Percentiles rank a stretch among this genome's conserved stretches.
Evolutionary conservation across 2,797 vertebrate species (phyloP).

Genomic region (Melopsittacus undulatus): DNA sequence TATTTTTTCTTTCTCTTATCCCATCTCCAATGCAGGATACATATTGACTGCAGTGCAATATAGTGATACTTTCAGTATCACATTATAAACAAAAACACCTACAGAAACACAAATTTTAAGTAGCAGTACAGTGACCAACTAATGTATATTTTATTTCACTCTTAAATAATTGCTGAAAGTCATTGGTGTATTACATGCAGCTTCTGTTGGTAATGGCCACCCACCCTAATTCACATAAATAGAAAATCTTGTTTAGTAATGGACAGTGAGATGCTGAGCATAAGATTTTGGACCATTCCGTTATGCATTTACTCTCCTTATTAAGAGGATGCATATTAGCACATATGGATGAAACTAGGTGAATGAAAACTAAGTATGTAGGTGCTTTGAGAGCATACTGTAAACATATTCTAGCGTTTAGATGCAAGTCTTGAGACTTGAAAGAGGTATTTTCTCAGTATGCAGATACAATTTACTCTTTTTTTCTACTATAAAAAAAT

Average conservation of each 20-base stretch:
- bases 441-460: neutral
- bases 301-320: neutral
- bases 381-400: neutral
- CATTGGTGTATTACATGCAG: accelerated
- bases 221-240: accelerated
- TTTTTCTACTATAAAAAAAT: neutral
- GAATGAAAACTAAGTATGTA: neutral
- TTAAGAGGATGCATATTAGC: neutral
- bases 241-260: neutral
- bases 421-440: neutral
- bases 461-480: neutral
- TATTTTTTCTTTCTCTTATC: neutral
- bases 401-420: neutral
- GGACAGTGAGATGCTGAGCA: neutral
- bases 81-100: neutral
- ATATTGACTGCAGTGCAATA: neutral
- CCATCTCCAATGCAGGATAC: neutral
- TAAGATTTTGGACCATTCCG: neutral
- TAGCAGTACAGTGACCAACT: neutral
- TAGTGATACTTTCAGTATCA: neutral
- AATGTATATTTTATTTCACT: neutral
- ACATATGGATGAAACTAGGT: neutral
- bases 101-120: neutral
- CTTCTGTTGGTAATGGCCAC: neutral
- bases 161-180: neutral